phyloP scores from a whole-genome alignment of 2,888 invertebrate genomes.

The Sesia bembeciformis region DNA sequence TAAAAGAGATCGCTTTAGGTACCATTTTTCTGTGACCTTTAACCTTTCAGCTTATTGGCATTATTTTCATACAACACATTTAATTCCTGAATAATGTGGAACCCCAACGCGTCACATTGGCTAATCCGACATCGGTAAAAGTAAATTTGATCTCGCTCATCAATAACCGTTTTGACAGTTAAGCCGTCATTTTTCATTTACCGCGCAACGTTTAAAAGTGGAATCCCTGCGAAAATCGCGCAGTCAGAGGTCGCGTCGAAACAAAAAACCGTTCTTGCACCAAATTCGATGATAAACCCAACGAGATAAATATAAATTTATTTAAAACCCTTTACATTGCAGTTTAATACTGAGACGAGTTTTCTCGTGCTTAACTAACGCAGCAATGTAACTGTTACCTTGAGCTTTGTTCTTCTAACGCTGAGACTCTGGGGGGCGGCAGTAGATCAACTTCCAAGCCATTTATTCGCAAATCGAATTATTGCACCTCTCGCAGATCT shows the following conservation, averaged over 20 bases:
- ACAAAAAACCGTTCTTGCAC: background rate
- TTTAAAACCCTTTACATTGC: conserved; percentile 48
- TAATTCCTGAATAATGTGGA: background rate
- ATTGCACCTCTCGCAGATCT: conserved; percentile 63
- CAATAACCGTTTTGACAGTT: conserved; percentile 66
- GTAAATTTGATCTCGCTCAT: conserved; percentile 53
- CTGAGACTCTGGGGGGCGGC: conserved; percentile 25
- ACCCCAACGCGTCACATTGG: conserved; percentile 1
- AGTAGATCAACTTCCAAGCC: conserved; percentile 67
- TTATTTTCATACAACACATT: background rate
- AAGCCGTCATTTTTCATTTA: conserved; percentile 64
- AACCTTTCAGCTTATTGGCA: too few species aligned
- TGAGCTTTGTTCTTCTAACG: conserved; percentile 41
- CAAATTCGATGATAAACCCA: background rate
- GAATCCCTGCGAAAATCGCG: conserved; percentile 43
- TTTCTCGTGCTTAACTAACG: conserved; percentile 35
- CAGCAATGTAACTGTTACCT: conserved; percentile 45
- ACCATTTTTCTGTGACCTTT: too few species aligned
- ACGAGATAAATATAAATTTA: conserved; percentile 25
- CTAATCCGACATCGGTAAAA: conserved; percentile 56
- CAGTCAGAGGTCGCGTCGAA: conserved; percentile 27
- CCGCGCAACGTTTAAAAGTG: conserved; percentile 37
- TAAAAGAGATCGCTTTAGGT: too few species aligned
- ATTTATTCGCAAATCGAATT: conserved; percentile 70
- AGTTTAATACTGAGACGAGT: conserved; percentile 39